Percentiles rank a stretch among this genome's conserved stretches.
Evolutionary conservation across 2,113 vertebrate genomes (phyloP).

Genomic region (Mola mola): DNA sequence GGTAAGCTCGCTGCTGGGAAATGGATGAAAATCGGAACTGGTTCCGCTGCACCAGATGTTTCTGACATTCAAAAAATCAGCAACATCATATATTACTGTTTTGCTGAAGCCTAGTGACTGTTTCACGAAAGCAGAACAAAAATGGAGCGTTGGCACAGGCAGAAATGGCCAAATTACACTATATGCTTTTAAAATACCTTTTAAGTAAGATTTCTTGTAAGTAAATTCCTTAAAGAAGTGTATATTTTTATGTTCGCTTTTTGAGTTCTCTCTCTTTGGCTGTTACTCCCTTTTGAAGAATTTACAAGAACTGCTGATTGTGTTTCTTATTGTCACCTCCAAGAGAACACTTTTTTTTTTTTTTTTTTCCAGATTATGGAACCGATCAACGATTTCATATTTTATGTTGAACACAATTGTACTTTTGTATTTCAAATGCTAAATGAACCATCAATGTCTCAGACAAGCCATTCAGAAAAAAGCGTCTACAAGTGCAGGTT

Average conservation of each 20-base stretch:
- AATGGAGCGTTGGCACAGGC: conserved; percentile 55
- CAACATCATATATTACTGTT: not conserved
- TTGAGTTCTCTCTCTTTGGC: conserved; percentile 57
- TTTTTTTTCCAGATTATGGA: conserved; percentile 61
- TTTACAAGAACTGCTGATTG: conserved; percentile 76
- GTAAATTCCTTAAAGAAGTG: conserved; percentile 66
- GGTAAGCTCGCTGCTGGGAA: too few species aligned
- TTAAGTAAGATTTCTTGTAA: conserved; percentile 60
- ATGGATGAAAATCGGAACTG: too few species aligned
- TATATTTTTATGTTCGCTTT: conserved; percentile 74
- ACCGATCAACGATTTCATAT: conserved; percentile 68
- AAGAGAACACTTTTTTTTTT: conserved; percentile 53
- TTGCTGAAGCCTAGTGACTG: conserved; percentile 12
- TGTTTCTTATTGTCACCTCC: conserved; percentile 62
- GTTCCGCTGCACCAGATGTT: too few species aligned
- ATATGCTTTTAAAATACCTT: conserved; percentile 59
- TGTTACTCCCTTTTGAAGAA: conserved; percentile 69
- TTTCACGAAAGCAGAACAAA: conserved; percentile 37
- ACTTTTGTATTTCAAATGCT: conserved; percentile 75
- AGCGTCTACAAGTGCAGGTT: too few species aligned
- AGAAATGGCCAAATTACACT: conserved; percentile 63
- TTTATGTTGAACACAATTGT: conserved; percentile 76
- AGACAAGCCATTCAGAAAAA: too few species aligned
- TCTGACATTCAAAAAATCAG: too few species aligned
- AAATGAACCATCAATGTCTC: too few species aligned